Evolutionary conservation across 2,113 vertebrate genomes (phyloP), one percentile per base, ranked within the genome.

Genomic region (Hypanus sabinus): DNA sequence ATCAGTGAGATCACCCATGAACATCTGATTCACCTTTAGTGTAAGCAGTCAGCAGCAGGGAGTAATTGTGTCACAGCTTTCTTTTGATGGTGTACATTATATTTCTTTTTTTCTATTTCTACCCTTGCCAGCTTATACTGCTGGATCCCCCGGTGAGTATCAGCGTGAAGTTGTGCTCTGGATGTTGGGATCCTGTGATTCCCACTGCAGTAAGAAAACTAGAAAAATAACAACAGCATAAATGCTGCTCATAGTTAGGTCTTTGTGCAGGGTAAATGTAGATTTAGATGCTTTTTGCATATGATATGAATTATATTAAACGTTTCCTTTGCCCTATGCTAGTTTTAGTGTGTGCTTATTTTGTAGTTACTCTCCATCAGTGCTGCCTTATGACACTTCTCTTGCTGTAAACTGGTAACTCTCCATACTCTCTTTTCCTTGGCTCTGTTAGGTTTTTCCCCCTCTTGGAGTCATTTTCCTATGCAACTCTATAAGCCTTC

Each of bases 81-180:
- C 22, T 73, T 11, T 30, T 27, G 22, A 68, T 46, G 20, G 5
- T 68, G 8, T 33, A 65, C 33, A 46, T 12, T 92, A 60, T 90
- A 11, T 73, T 55, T 75, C 11, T 75, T 73, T 65, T 30, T 93
- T 73, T 93, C 68, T 27, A 75, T 46, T 93, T 93, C 65, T 20
- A 71, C 76, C 38, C 94, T 95, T 97, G 97, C 96, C 98, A 99
- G 98, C 97, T 99, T 94, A 98, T 99, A 97, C 98, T 99, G 94
- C 96, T 99, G 75, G 98, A 98, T 57, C 97, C 98, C 10, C 99
- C 98, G 96, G 98, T 99, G 96, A 99, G 98, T 98, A 95, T 70
- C 88, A 0, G 30, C 22, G 3, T 62, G 46, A 55, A 73, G 38
- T 57, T 75, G 46, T 55, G 33, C 71, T 57, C 1, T 79, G 75